phyloP scores from a whole-genome alignment of 37 sponge, comb jelly and placozoan genomes.

The Eunapius fragilis region DNA sequence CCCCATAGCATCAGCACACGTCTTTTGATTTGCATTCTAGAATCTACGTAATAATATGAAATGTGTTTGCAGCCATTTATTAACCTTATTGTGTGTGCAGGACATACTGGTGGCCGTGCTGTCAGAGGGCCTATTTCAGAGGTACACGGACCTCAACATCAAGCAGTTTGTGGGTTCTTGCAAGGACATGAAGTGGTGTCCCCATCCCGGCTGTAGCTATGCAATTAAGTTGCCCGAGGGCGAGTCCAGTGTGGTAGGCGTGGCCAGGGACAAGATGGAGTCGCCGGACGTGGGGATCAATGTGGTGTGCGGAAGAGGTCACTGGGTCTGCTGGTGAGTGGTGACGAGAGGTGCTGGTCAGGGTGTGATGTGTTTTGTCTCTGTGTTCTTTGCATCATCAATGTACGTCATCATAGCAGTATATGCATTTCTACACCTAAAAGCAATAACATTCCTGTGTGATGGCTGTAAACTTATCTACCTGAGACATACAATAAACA shows the following conservation, averaged over 20 bases:
- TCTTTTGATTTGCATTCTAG: no score
- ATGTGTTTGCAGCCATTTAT: no score
- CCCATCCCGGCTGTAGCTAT: slow-evolving; percentile 67
- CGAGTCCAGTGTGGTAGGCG: not conserved
- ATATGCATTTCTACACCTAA: no score
- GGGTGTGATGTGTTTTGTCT: no score
- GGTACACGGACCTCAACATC: slow-evolving; percentile 74
- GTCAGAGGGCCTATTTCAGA: slow-evolving; percentile 58
- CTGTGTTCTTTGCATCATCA: no score
- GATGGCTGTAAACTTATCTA: no score
- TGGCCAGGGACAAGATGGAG: not conserved
- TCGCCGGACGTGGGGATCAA: slow-evolving; percentile 36
- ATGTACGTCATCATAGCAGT: no score
- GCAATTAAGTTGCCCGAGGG: slow-evolving; percentile 28
- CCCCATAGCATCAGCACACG: no score
- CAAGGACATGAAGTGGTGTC: slow-evolving; percentile 86
- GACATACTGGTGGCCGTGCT: slow-evolving; percentile 66
- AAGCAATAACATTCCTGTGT: no score
- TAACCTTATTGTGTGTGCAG: slow-evolving; percentile 16
- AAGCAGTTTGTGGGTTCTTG: slow-evolving; percentile 84
- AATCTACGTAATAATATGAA: no score
- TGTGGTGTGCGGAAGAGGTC: slow-evolving; percentile 81
- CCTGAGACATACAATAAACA: no score
- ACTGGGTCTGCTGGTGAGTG: slow-evolving; percentile 81
- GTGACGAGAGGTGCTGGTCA: no score